Percentiles rank a stretch among this genome's conserved stretches.
These are phyloP conservation scores for Acinonyx jubatus DNA, from an alignment of 2,113 vertebrate genomes.

Conservation along the genomic window DNA sequence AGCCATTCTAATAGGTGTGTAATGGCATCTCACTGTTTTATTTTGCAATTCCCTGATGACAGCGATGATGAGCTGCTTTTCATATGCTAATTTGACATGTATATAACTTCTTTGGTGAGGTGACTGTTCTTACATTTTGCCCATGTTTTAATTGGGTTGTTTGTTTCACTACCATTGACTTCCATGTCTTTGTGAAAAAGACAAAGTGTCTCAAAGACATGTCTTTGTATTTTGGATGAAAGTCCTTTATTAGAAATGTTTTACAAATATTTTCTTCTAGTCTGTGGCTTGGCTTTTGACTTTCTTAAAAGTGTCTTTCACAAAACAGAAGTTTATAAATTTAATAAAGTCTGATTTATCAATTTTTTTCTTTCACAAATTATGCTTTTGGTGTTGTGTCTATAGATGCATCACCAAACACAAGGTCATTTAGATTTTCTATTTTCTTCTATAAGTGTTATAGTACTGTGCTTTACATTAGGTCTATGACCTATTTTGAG, in stretches of 20 bases:
- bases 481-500: conserved; percentile 27
- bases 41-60: conserved; percentile 9
- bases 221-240: conserved; percentile 17
- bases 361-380: conserved; percentile 16
- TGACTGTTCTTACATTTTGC: background rate
- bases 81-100: background rate
- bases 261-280: conserved; percentile 30
- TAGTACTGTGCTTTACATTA: background rate
- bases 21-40: conserved; percentile 13
- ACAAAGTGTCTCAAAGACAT: background rate
- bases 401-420: conserved; percentile 4
- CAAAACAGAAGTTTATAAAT: conserved; percentile 19
- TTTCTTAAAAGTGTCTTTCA: conserved; percentile 33
- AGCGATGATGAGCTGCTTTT: background rate
- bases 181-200: background rate
- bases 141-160: background rate
- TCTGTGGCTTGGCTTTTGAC: background rate
- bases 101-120: background rate
- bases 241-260: conserved; percentile 1
- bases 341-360: conserved; percentile 34
- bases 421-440: background rate
- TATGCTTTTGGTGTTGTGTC: conserved; percentile 8
- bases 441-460: conserved; percentile 24
- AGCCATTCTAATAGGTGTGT: background rate
- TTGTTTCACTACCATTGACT: conserved; percentile 24